Percentiles rank a stretch among this genome's conserved stretches.
Conservation (phyloP, 1,140 invertebrate species). For the Diorhabda elongata region DNA sequence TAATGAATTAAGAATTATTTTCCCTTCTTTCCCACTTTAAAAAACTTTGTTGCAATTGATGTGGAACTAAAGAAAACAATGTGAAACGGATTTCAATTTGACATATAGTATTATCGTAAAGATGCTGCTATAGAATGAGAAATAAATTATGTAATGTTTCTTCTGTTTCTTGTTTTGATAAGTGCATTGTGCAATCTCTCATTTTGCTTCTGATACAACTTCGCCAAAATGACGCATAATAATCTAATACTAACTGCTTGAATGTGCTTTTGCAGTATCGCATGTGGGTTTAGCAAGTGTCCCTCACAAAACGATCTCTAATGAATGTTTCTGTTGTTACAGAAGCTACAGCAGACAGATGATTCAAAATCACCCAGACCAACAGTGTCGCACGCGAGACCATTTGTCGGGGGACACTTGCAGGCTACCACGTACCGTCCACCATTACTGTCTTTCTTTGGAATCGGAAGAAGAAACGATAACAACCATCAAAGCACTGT, state of each 20-base stretch:
- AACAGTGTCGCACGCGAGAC: constrained; percentile 32
- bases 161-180: too few species aligned
- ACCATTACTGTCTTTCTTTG: constrained; percentile 15
- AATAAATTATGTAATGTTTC: too few species aligned
- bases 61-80: too few species aligned
- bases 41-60: too few species aligned
- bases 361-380: constrained; percentile 34
- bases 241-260: too few species aligned
- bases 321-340: constrained; percentile 42
- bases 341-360: constrained; percentile 41
- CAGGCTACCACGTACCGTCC: constrained; percentile 44
- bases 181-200: too few species aligned
- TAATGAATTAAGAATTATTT: too few species aligned
- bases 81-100: too few species aligned
- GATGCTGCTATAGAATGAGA: too few species aligned
- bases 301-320: constrained; percentile 9
- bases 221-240: not conserved
- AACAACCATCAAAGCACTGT: constrained; percentile 1
- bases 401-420: constrained; percentile 41
- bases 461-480: constrained; percentile 18
- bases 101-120: too few species aligned
- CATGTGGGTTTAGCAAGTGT: constrained; percentile 12
- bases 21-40: too few species aligned
- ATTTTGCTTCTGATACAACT: not conserved
- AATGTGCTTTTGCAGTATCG: not conserved